These are phyloP conservation scores for Acleris cristana DNA, from an alignment of 2,888 invertebrate species.

Conservation along the genomic window DNA sequence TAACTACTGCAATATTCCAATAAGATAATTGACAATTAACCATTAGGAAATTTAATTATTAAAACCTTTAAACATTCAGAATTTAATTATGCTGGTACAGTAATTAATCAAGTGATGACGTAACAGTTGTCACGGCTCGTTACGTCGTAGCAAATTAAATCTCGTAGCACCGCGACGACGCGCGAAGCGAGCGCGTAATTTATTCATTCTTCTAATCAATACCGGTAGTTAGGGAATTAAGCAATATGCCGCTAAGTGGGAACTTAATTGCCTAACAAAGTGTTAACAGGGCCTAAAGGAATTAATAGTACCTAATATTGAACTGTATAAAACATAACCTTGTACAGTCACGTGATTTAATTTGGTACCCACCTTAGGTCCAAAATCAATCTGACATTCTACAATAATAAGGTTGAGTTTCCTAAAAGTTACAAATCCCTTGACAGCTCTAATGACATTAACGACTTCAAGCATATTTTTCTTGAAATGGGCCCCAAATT, in stretches of 20 bases:
- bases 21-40: not conserved
- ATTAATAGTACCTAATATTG: not conserved
- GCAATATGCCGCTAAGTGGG: constrained; percentile 19
- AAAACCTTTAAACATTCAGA: constrained; percentile 23
- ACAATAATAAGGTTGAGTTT: too few species aligned
- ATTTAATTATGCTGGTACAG: constrained; percentile 49
- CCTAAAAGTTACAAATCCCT: too few species aligned
- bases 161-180: constrained; percentile 20
- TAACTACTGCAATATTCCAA: not conserved
- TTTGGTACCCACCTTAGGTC: too few species aligned
- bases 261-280: constrained; percentile 23
- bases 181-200: constrained; percentile 24
- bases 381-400: too few species aligned
- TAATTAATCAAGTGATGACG: constrained; percentile 55
- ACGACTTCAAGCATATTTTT: too few species aligned
- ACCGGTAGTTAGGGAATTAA: constrained; percentile 31
- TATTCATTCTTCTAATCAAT: constrained; percentile 37
- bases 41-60: constrained; percentile 5
- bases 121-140: constrained; percentile 46
- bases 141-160: constrained; percentile 45
- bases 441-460: too few species aligned
- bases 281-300: not conserved
- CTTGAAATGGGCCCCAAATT: too few species aligned
- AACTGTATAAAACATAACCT: too few species aligned
- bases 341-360: too few species aligned